A percentile compares a stretch with the other conserved stretches of the same genome.
phyloP scores from a whole-genome alignment of 2,888 invertebrate species.

The Phortica magna region DNA sequence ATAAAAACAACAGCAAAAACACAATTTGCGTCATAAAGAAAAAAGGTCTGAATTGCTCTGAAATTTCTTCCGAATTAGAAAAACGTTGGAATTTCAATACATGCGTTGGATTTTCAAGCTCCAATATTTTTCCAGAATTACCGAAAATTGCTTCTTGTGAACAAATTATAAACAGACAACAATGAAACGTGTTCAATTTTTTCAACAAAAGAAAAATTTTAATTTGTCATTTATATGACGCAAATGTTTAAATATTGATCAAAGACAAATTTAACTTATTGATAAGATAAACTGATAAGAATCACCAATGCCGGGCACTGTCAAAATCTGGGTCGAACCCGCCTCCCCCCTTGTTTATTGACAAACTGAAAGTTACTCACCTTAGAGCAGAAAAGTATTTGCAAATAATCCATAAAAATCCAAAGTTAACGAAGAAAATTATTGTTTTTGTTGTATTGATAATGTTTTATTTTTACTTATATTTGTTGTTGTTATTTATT shows the following conservation, averaged over 20 bases:
- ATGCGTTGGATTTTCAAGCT: no score
- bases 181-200: no score
- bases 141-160: no score
- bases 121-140: no score
- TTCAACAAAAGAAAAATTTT: no score
- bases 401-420: conserved; percentile 15
- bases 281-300: neutral
- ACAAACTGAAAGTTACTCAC: neutral
- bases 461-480: neutral
- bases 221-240: neutral
- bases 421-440: conserved; percentile 13
- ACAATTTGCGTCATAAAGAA: neutral
- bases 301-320: no score
- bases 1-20: neutral
- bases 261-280: neutral
- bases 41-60: neutral
- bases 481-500: neutral
- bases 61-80: no score
- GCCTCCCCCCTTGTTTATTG: neutral
- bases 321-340: neutral
- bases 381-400: neutral
- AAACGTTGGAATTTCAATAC: no score
- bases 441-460: conserved; percentile 13
- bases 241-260: neutral
- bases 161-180: no score